Base-by-base conservation (phyloP, 1,140 invertebrate genomes). In the Drosophila bocki region DNA sequence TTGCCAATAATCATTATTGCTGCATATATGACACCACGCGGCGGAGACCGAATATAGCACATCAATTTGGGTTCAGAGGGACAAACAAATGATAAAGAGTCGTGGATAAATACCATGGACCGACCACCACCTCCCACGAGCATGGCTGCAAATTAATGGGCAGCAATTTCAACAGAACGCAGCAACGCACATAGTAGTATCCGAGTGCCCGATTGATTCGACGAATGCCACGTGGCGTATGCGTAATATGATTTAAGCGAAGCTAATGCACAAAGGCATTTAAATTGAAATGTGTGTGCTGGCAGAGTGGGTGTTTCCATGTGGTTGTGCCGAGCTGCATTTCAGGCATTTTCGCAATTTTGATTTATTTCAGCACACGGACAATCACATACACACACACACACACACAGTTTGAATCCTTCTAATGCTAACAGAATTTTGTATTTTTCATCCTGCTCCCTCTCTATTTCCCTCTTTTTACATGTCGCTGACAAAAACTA, bases 251-350 rank as follows among this genome's bases (percentile, higher is more conserved):
- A 87, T 87, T 87, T 87, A 88, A 87, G 80, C 84, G 64, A 53
- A 61, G 84, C 84, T 87, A 86, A 86, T 86, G 82, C 82, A 88
- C 83, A 87, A 88, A 87, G 84, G 84, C 84, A 88, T 88, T 83
- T 83, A 87, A 87, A 88, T 87, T 88, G 80, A 86, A 87, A 87
- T 83, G 78, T 79, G 62, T 63, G 45, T 17, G 29, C 12, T 26
- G 2, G 32, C 13, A 47, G 17, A 37, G 29, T 41, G 35, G 58
- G 32, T 41, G 39, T 57, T 47, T 74, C 57, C 17, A 35, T 59
- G 71, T 19, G 78, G 59, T 62, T 47, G 53, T 62, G 50, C 69
- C 39, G 70, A 42, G 67, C 74, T 78, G 78, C 63, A 82, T 86
- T 75, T 82, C 62, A 59, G 78, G 62, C 76, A 86, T 87, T 86